Base-by-base conservation (phyloP, 1,140 invertebrate genomes). In the Zophobas morio region DNA sequence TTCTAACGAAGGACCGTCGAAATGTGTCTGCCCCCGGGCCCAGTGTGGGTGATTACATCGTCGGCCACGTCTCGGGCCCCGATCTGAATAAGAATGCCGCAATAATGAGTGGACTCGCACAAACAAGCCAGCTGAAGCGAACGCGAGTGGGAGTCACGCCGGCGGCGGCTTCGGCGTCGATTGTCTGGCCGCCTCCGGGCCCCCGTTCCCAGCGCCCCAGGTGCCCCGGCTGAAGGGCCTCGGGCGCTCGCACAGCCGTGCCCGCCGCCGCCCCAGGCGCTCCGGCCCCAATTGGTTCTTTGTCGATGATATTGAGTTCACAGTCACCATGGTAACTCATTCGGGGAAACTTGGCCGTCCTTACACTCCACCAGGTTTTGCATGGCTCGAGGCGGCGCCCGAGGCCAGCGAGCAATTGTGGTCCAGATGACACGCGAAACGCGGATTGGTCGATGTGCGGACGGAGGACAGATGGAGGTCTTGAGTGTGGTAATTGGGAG, bases 221-320 rank as follows among this genome's bases (percentile, higher is more conserved):
- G 81, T 73, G 76, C 71, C 57, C 73, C 76, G 71, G 77, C 77
- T 71, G 70, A 57, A 40, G 46, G 8, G 66, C 79, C 74, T 39
- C 32, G 32, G 73, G 76, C 73, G 76, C 76, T 79, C 73, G 34
- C 54, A 49, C 42, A 76, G 77, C 76, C 78, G 78, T 75, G 63
- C 77, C 78, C 78, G 80, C 81, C 76, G 42, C 74, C 57, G 80
- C 84, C 79, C 74, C 78, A 57, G 84, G 85, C 82, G 73, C 63
- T 53, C 75, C 60, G 75, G 78, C 79, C 78, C 79, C 78, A 82
- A 82, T 82, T 82, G 81, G 81, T 82, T 82, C 81, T 80, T 78
- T 81, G 81, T 80, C 72, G 85, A 86, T 87, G 88, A 89, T 89
- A 90, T 89, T 89, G 89, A 89, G 89, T 89, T 90, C 88, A 86